phyloP scores from a whole-genome alignment of 1,140 invertebrate species.

The Chelonus insularis region DNA sequence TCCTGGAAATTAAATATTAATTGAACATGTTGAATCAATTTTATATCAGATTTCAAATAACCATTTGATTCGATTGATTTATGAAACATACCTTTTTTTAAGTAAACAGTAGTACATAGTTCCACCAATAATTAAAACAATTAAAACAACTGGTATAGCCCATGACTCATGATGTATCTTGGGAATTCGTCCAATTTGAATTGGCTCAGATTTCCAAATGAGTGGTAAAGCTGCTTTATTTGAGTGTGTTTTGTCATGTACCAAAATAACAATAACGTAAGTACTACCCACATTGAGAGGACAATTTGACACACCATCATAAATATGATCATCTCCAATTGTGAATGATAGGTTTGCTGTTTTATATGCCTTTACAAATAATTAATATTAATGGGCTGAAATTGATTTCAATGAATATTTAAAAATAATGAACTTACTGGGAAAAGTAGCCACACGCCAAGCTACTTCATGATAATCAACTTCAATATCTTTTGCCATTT shows the following conservation, averaged over 20 bases:
- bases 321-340: slow-evolving; percentile 32
- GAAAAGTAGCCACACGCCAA: slow-evolving; percentile 32
- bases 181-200: slow-evolving; percentile 7
- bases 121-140: not conserved
- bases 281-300: slow-evolving; percentile 27
- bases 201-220: slow-evolving; percentile 5
- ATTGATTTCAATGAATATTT: not conserved
- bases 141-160: slow-evolving; percentile 8
- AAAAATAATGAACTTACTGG: slow-evolving; percentile 17
- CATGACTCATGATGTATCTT: slow-evolving; percentile 4
- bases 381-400: no score
- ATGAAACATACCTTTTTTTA: slow-evolving; percentile 3
- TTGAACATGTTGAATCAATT: not conserved
- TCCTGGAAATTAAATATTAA: not conserved
- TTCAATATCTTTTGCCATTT: not conserved
- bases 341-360: slow-evolving; percentile 23
- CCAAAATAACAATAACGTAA: slow-evolving; percentile 32
- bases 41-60: no score
- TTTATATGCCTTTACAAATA: slow-evolving; percentile 10
- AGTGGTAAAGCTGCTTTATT: not conserved
- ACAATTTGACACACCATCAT: slow-evolving; percentile 32
- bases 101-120: not conserved
- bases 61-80: no score
- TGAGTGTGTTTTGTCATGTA: slow-evolving; percentile 7
- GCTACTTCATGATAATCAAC: slow-evolving; percentile 24